Conservation (phyloP, 2,113 vertebrate genomes). For the Hydropotes inermis region DNA sequence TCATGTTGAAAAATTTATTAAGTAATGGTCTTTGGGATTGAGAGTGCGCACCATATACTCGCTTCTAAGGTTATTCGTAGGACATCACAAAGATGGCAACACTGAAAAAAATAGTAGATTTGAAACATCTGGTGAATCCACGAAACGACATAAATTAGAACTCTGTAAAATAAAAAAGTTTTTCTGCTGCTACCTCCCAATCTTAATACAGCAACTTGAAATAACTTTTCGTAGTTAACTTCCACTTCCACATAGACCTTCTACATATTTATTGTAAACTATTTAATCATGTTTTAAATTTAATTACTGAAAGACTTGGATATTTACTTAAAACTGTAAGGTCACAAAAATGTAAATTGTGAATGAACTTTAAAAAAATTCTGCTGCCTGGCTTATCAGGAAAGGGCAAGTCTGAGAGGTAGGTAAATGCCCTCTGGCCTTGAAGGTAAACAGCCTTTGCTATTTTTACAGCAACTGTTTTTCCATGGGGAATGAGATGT, state of each 20-base stretch:
- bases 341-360: not conserved
- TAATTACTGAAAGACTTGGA: not conserved
- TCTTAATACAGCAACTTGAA: not conserved
- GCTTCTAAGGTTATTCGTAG: not conserved
- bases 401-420: slow-evolving; percentile 14
- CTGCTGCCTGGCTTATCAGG: not conserved
- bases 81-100: not conserved
- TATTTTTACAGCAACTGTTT: not conserved
- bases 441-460: not conserved
- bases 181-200: not conserved
- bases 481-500: not conserved
- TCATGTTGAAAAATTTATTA: not conserved
- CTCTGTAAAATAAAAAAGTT: not conserved
- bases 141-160: not conserved
- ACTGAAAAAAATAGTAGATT: not conserved
- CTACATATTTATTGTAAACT: not conserved
- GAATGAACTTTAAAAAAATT: not conserved
- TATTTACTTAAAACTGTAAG: slow-evolving; percentile 8
- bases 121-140: not conserved
- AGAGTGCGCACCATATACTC: not conserved
- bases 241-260: not conserved
- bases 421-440: not conserved
- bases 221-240: slow-evolving; percentile 5
- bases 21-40: not conserved
- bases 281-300: not conserved